phyloP scores from a whole-genome alignment of 2,797 vertebrate species.

The Chaunax sp. region DNA sequence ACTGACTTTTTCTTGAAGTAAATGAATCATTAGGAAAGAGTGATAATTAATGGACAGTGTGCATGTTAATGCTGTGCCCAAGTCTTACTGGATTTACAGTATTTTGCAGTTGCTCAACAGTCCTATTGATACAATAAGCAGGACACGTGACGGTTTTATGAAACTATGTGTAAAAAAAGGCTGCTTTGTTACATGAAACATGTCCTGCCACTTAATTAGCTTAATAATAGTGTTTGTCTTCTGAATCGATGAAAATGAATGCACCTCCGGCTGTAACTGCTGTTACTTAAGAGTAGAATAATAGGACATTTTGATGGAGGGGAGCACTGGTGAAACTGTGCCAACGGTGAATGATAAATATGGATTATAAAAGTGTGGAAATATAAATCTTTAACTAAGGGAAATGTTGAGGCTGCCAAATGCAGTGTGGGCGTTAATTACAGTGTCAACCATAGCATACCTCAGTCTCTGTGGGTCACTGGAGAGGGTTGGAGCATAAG shows the following conservation, averaged over 20 bases:
- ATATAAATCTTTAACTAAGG: neutral
- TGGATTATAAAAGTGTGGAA: too few species aligned
- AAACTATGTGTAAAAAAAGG: neutral
- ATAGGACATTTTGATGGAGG: neutral
- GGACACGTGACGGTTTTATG: too few species aligned
- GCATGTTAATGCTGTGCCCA: too few species aligned
- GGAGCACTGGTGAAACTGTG: neutral
- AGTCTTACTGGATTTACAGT: too few species aligned
- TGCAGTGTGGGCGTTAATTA: neutral
- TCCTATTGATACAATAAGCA: too few species aligned
- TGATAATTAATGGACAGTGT: too few species aligned
- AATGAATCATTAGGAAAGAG: neutral
- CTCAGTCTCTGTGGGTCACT: slow-evolving; percentile 58
- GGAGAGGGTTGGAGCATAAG: slow-evolving; percentile 68
- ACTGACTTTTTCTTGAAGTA: too few species aligned
- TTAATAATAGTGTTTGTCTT: neutral
- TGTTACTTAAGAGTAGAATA: neutral
- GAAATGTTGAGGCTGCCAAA: neutral
- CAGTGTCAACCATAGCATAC: slow-evolving; percentile 61
- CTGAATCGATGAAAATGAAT: neutral
- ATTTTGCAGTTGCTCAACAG: too few species aligned
- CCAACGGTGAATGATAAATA: slow-evolving; percentile 17
- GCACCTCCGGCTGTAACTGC: neutral
- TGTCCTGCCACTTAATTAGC: too few species aligned
- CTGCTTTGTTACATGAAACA: neutral